These are phyloP conservation scores for Enteromius anoplus DNA, from an alignment of 2,797 vertebrate species.

Conservation along the genomic window DNA sequence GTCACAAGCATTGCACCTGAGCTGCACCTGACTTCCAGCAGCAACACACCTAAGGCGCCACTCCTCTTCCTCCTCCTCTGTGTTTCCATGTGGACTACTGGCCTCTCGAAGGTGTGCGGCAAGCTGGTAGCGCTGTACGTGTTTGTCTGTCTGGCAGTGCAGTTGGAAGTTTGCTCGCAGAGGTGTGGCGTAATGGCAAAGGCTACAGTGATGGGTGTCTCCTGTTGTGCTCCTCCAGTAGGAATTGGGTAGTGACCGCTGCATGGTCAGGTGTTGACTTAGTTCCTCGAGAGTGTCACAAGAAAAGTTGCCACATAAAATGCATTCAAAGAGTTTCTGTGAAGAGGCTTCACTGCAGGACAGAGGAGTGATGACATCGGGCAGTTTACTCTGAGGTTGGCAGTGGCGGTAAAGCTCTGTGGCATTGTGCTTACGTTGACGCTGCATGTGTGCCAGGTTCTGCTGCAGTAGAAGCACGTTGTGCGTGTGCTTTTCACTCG, in stretches of 20 bases:
- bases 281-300: slow-evolving; percentile 92
- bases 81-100: slow-evolving; percentile 77
- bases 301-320: slow-evolving; percentile 94
- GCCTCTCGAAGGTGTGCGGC: slow-evolving; percentile 94
- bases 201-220: slow-evolving; percentile 93
- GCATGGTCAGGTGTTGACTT: slow-evolving; percentile 90
- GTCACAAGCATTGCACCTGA: slow-evolving; percentile 95
- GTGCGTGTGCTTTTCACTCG: slow-evolving; percentile 95
- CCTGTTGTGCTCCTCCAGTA: slow-evolving; percentile 95
- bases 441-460: slow-evolving; percentile 89
- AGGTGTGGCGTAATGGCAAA: slow-evolving; percentile 96
- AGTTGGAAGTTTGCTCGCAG: slow-evolving; percentile 98
- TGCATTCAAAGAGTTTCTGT: slow-evolving; percentile 91
- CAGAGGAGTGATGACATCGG: slow-evolving; percentile 35
- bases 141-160: slow-evolving; percentile 98
- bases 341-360: slow-evolving; percentile 41
- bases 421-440: slow-evolving; percentile 61
- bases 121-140: slow-evolving; percentile 95
- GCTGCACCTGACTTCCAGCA: slow-evolving; percentile 92
- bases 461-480: slow-evolving; percentile 97
- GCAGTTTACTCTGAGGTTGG: slow-evolving; percentile 54
- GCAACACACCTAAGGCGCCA: slow-evolving; percentile 90
- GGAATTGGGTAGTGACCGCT: slow-evolving; percentile 90
- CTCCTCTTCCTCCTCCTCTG: slow-evolving; percentile 81
- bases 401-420: slow-evolving; percentile 59